phyloP scores from a whole-genome alignment of 2,113 vertebrate species.

The Pavo muticus region DNA sequence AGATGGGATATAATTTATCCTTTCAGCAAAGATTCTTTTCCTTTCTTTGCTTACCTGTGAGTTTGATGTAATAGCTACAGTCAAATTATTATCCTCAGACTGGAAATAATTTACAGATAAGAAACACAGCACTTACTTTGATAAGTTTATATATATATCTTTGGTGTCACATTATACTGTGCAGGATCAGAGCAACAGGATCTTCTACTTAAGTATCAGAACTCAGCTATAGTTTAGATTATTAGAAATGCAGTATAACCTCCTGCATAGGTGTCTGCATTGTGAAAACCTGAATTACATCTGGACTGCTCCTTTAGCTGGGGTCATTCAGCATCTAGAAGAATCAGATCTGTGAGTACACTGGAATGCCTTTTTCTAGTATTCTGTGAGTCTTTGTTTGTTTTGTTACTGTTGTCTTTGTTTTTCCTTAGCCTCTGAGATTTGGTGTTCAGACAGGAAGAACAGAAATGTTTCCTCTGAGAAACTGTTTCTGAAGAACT shows the following conservation, averaged over 20 bases:
- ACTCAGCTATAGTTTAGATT: background rate
- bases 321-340: background rate
- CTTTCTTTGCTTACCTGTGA: conserved; percentile 58
- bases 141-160: background rate
- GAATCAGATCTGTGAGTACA: background rate
- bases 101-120: conserved; percentile 44
- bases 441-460: background rate
- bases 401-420: background rate
- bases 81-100: conserved; percentile 27
- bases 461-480: background rate
- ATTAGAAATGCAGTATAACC: background rate
- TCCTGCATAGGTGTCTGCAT: background rate
- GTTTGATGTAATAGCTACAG: conserved; percentile 50
- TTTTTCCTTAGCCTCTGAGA: background rate
- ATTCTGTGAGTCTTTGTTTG: background rate
- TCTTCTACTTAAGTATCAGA: background rate
- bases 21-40: conserved; percentile 54
- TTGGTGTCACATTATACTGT: background rate
- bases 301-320: background rate
- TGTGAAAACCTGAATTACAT: background rate
- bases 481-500: background rate
- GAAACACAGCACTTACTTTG: background rate
- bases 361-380: background rate
- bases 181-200: background rate
- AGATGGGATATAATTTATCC: conserved; percentile 57